These are phyloP conservation scores for Stenolophus ochropezus DNA, from an alignment of 2,888 invertebrate species.

Conservation along the genomic window DNA sequence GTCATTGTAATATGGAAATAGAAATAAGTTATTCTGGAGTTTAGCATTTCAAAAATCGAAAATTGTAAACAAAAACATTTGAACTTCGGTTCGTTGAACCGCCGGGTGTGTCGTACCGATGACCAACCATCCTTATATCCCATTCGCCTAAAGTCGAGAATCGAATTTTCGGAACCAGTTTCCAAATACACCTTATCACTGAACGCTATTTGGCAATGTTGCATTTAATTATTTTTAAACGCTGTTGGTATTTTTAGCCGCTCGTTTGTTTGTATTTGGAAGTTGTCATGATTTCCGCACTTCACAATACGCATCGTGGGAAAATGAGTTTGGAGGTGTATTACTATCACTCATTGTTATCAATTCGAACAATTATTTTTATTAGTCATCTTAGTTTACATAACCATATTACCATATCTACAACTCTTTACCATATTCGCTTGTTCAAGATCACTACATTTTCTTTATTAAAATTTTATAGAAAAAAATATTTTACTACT, in stretches of 20 bases:
- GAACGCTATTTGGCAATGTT: slow-evolving; percentile 54
- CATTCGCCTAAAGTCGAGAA: slow-evolving; percentile 29
- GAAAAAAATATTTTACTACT: too few relatives aligned
- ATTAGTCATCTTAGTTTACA: too few relatives aligned
- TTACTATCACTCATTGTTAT: background rate
- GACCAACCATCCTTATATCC: background rate
- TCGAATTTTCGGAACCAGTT: slow-evolving; percentile 47
- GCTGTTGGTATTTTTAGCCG: slow-evolving; percentile 25
- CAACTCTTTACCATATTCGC: too few relatives aligned
- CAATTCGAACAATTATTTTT: background rate
- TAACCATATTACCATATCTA: too few relatives aligned
- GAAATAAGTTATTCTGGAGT: slow-evolving; percentile 4
- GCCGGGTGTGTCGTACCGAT: slow-evolving; percentile 54
- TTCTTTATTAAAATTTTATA: too few relatives aligned
- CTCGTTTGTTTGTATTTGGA: slow-evolving; percentile 28
- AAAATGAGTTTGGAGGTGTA: slow-evolving; percentile 3
- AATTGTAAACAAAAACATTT: slow-evolving; percentile 56
- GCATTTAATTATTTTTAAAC: slow-evolving; percentile 54
- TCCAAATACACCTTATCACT: slow-evolving; percentile 36
- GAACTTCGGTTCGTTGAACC: slow-evolving; percentile 6
- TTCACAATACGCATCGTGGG: slow-evolving; percentile 44
- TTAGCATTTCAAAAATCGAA: slow-evolving; percentile 55
- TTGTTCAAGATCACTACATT: too few relatives aligned
- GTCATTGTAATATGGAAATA: slow-evolving; percentile 27
- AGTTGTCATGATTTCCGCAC: slow-evolving; percentile 37